Conservation (phyloP, 1,140 invertebrate genomes). For the Drosophila tani region DNA sequence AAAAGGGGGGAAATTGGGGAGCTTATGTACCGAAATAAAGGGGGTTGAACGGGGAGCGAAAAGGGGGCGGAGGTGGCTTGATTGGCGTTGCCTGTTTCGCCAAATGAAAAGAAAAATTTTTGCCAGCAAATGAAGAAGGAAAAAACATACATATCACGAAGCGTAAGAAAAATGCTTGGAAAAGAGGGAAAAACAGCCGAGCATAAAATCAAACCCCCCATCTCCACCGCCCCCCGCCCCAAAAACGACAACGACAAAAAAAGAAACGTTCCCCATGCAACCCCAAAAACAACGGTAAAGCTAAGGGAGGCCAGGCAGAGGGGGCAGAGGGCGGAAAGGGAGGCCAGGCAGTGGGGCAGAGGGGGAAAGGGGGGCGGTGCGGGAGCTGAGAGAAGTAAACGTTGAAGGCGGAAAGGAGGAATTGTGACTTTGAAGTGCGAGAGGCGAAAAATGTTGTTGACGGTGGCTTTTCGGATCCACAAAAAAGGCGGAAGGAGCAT, state of each 20-base stretch:
- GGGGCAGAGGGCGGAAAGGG: too few species aligned
- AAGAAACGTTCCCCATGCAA: slow-evolving; percentile 16
- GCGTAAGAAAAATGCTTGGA: slow-evolving; percentile 47
- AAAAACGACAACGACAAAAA: slow-evolving; percentile 4
- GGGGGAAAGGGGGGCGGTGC: neutral
- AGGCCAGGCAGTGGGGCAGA: too few species aligned
- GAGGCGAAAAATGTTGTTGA: slow-evolving; percentile 55
- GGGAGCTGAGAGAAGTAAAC: slow-evolving; percentile 14
- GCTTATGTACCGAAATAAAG: slow-evolving; percentile 40
- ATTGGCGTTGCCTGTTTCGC: slow-evolving; percentile 65
- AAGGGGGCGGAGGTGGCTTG: slow-evolving; percentile 34
- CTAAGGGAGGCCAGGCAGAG: neutral
- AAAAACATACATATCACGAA: slow-evolving; percentile 31
- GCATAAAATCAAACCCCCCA: slow-evolving; percentile 34
- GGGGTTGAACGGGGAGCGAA: slow-evolving; percentile 11
- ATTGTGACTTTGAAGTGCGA: slow-evolving; percentile 75
- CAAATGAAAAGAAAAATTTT: slow-evolving; percentile 72
- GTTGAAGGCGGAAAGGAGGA: slow-evolving; percentile 26
- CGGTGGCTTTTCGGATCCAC: slow-evolving; percentile 39
- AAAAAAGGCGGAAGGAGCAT: slow-evolving; percentile 5
- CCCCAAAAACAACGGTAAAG: slow-evolving; percentile 25
- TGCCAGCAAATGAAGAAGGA: slow-evolving; percentile 72
- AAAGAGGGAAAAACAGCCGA: slow-evolving; percentile 38
- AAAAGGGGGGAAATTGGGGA: slow-evolving; percentile 21
- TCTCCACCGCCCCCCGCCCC: neutral